A percentile compares a stretch with the other conserved stretches of the same genome.
Evolutionary conservation across 2,888 invertebrate species (phyloP).

Genomic region (Clostera curtula): DNA sequence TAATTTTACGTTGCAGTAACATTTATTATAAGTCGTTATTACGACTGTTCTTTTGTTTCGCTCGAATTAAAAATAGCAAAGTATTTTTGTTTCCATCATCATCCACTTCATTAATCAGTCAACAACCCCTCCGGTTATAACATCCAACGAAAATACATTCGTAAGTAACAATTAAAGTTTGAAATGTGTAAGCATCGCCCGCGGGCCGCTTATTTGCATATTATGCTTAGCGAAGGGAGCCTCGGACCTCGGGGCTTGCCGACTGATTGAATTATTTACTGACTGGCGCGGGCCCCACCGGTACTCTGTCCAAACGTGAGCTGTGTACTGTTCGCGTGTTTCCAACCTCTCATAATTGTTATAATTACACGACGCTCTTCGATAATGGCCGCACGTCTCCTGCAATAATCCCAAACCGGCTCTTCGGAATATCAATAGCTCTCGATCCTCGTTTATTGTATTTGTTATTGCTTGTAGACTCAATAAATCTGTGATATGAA

Average conservation of each 20-base stretch:
- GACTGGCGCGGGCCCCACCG: slow-evolving; percentile 43
- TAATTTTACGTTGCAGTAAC: too few relatives aligned
- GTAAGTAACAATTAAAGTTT: too few relatives aligned
- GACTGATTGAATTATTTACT: slow-evolving; percentile 68
- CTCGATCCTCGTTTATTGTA: slow-evolving; percentile 20
- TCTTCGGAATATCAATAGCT: slow-evolving; percentile 32
- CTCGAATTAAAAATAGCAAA: too few relatives aligned
- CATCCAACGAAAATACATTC: too few relatives aligned
- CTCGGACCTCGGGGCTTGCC: slow-evolving; percentile 31
- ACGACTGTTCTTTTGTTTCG: too few relatives aligned
- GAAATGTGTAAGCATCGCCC: slow-evolving; percentile 33
- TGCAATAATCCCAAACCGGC: slow-evolving; percentile 27
- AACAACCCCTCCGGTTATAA: too few relatives aligned
- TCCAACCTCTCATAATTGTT: slow-evolving; percentile 43
- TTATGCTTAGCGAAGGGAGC: slow-evolving; percentile 40
- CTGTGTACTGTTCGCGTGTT: slow-evolving; percentile 36
- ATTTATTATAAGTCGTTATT: too few relatives aligned
- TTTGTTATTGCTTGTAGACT: slow-evolving; percentile 15
- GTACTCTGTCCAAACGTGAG: slow-evolving; percentile 48
- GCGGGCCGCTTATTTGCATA: slow-evolving; percentile 49
- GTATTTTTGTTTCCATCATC: too few relatives aligned
- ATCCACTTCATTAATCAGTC: too few relatives aligned
- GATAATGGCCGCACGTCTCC: slow-evolving; percentile 38
- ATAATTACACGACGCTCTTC: slow-evolving; percentile 43
- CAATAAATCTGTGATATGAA: too few relatives aligned